Percentiles rank a stretch among this genome's conserved stretches.
phyloP scores from a whole-genome alignment of 2,113 vertebrate genomes.

The Colinus virginianus region DNA sequence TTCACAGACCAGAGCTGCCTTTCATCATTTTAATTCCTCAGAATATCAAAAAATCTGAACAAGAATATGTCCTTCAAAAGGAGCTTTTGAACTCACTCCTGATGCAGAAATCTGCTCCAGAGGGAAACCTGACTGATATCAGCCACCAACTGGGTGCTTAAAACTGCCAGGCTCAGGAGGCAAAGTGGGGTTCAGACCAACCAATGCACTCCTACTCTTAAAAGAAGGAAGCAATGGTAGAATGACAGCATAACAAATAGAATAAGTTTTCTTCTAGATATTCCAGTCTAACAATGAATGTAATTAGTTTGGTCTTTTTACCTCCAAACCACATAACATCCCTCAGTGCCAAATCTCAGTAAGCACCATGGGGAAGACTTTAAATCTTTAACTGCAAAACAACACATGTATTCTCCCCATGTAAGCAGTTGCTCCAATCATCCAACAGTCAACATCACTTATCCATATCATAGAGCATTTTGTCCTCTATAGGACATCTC shows the following conservation, averaged over 20 bases:
- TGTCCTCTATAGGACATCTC: background rate
- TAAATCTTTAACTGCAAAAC: background rate
- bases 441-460: background rate
- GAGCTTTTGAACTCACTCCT: background rate
- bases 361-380: background rate
- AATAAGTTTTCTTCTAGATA: background rate
- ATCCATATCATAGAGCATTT: background rate
- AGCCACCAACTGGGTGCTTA: background rate
- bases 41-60: background rate
- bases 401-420: accelerated
- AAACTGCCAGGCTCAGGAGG: background rate
- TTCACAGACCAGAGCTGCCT: background rate
- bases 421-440: background rate
- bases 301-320: background rate
- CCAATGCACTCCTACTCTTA: background rate
- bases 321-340: background rate
- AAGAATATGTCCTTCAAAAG: background rate
- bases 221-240: background rate
- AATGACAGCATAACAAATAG: background rate
- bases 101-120: background rate
- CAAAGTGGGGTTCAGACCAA: background rate
- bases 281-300: background rate
- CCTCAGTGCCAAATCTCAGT: background rate
- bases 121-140: background rate
- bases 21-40: slow-evolving; percentile 4